These are phyloP conservation scores for Pan paniscus DNA, from an alignment of 2,113 vertebrate species.

Conservation along the genomic window DNA sequence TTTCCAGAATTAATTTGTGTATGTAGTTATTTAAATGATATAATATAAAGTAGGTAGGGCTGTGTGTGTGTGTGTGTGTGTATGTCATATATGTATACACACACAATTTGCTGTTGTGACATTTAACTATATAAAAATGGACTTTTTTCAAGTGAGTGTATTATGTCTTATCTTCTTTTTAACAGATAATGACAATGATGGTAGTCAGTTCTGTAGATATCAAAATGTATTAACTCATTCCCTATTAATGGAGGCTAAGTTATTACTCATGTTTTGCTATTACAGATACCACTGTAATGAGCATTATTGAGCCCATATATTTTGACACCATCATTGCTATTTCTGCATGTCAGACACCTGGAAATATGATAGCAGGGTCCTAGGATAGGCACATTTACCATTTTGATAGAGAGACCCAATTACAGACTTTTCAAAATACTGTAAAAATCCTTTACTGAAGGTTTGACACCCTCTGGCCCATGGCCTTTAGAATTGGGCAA, in stretches of 20 bases:
- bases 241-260: background rate
- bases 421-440: background rate
- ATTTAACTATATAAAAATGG: conserved; percentile 27
- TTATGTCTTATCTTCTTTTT: background rate
- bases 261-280: background rate
- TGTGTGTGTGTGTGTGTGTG: too few species aligned
- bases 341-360: background rate
- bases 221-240: background rate
- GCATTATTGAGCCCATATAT: background rate
- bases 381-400: background rate
- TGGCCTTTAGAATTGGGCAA: conserved; percentile 45
- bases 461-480: conserved; percentile 14
- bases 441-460: conserved; percentile 37
- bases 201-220: background rate
- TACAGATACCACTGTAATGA: background rate
- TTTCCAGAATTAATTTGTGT: background rate
- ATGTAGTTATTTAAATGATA: background rate
- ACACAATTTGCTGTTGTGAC: background rate
- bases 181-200: background rate
- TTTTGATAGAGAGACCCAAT: background rate
- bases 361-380: background rate
- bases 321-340: background rate
- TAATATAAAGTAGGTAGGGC: background rate
- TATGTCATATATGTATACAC: background rate
- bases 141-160: background rate